Conservation (phyloP, 2,113 vertebrate genomes). For the Rhinoptilus africanus region DNA sequence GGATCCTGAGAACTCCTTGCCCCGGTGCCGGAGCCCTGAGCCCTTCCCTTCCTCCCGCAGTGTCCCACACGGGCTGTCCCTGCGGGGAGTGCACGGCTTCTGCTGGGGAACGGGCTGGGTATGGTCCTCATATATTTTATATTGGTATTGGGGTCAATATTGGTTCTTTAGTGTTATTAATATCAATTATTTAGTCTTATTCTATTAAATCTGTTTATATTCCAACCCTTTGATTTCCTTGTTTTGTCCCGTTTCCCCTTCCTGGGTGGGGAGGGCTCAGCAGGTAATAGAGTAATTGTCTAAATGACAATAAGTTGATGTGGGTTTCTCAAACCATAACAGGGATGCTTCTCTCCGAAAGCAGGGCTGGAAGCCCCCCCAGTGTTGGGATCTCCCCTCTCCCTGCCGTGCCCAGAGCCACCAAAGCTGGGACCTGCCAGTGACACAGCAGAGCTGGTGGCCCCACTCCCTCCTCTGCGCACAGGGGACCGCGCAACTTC, state of each 20-base stretch:
- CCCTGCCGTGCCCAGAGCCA: not conserved
- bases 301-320: not conserved
- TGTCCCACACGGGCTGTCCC: not conserved
- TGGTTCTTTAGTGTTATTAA: not conserved
- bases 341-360: not conserved
- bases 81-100: not conserved
- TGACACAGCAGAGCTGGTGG: rapidly evolving
- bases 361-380: not conserved
- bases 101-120: not conserved
- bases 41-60: not conserved
- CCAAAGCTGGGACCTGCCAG: not conserved
- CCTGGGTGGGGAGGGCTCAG: not conserved
- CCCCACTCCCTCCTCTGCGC: not conserved
- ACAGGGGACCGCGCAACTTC: not conserved
- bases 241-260: not conserved
- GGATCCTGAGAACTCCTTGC: not conserved
- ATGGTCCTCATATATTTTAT: not conserved
- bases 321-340: not conserved
- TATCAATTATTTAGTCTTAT: not conserved
- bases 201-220: not conserved
- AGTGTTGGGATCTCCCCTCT: not conserved
- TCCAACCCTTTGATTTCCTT: not conserved
- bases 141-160: not conserved
- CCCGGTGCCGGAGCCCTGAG: not conserved
- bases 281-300: not conserved